Evolutionary conservation across 2,113 vertebrate species (phyloP).

Genomic region (Falco punctatus): DNA sequence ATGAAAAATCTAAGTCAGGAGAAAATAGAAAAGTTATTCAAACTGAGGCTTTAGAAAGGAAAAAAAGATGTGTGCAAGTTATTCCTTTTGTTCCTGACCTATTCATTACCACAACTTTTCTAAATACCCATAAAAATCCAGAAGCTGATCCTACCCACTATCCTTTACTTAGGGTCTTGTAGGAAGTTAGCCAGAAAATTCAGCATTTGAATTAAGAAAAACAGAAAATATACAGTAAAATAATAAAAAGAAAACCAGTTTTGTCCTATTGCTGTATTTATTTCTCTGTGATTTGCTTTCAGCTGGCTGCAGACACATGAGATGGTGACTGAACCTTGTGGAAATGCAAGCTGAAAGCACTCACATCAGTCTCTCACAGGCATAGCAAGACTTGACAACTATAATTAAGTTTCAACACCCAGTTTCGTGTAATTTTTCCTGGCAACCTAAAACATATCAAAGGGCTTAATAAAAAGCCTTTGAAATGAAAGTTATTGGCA

Average conservation of each 20-base stretch:
- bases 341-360: not conserved
- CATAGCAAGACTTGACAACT: not conserved
- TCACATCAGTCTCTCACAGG: not conserved
- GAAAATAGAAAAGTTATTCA: not conserved
- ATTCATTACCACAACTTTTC: not conserved
- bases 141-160: not conserved
- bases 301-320: not conserved
- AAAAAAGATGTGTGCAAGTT: not conserved
- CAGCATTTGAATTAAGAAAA: not conserved
- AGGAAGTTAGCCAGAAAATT: not conserved
- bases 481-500: not conserved
- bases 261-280: not conserved
- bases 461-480: not conserved
- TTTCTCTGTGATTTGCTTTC: not conserved
- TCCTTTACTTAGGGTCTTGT: not conserved
- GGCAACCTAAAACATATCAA: not conserved
- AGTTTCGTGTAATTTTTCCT: conserved; percentile 7
- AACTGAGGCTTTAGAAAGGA: not conserved
- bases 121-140: not conserved
- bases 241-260: not conserved
- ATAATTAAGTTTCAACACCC: not conserved
- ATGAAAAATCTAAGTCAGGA: not conserved
- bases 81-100: not conserved
- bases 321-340: not conserved
- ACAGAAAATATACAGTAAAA: not conserved